Conservation (phyloP, 2,797 vertebrate genomes). For the Lepilemur septentrionalis region DNA sequence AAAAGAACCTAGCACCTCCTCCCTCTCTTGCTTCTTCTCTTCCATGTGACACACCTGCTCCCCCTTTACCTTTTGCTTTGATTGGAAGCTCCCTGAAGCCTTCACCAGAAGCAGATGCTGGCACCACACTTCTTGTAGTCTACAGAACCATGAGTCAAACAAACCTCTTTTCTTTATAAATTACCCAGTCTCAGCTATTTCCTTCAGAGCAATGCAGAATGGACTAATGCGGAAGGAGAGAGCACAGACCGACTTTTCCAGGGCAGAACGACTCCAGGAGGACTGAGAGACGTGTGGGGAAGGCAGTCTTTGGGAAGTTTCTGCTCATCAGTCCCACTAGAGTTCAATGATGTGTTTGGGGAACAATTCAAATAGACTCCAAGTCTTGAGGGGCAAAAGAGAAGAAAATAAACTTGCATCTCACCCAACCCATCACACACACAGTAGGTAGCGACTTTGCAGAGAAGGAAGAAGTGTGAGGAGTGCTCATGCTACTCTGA, state of each 20-base stretch:
- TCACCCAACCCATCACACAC: fast-evolving
- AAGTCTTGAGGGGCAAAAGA: background rate
- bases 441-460: background rate
- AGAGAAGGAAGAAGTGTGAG: background rate
- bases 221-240: too few relatives aligned
- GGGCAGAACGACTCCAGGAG: background rate
- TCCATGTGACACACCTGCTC: too few relatives aligned
- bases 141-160: too few relatives aligned
- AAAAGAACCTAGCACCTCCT: too few relatives aligned
- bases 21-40: too few relatives aligned
- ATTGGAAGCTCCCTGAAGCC: too few relatives aligned
- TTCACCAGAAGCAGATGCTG: too few relatives aligned
- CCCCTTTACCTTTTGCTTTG: too few relatives aligned
- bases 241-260: background rate
- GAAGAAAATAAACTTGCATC: background rate
- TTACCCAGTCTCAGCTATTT: too few relatives aligned
- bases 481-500: fast-evolving
- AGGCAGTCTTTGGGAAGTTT: background rate
- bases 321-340: background rate
- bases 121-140: too few relatives aligned
- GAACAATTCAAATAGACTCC: background rate
- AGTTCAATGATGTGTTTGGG: background rate
- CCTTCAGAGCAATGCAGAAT: too few relatives aligned
- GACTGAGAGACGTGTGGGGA: background rate
- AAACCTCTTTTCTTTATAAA: too few relatives aligned